Conservation (phyloP, 2,888 invertebrate species). For the Nebria brevicollis region DNA sequence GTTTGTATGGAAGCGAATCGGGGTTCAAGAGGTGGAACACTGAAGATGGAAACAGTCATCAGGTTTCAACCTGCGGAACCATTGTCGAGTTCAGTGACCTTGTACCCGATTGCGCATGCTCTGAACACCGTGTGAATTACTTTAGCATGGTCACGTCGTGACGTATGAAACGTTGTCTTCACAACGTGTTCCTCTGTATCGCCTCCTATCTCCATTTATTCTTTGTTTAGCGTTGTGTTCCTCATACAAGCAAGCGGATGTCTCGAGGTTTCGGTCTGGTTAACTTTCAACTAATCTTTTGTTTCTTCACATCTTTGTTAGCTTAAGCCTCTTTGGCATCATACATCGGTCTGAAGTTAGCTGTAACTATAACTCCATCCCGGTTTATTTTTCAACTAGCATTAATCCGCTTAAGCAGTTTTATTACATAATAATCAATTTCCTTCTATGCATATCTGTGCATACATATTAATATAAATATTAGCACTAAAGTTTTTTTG, state of each 20-base stretch:
- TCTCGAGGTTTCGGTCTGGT: neutral
- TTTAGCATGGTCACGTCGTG: conserved; percentile 31
- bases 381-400: no score
- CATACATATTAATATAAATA: no score
- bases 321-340: no score
- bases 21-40: conserved; percentile 9
- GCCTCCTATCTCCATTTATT: neutral
- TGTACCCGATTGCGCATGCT: neutral
- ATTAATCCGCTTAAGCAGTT: no score
- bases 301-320: neutral
- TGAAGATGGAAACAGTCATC: conserved; percentile 2
- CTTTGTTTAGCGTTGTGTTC: neutral
- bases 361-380: no score
- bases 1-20: neutral
- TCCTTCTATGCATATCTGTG: no score
- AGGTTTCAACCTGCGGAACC: conserved; percentile 26
- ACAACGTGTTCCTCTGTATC: neutral
- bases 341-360: no score
- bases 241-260: neutral
- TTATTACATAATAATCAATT: no score
- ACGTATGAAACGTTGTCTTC: conserved; percentile 18
- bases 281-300: neutral
- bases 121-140: conserved; percentile 41
- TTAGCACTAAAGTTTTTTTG: no score
- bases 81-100: conserved; percentile 31